A percentile compares a stretch with the other conserved stretches of the same genome.
phyloP scores from a whole-genome alignment of 2,113 vertebrate genomes.

The Ancistrus triradiatus region DNA sequence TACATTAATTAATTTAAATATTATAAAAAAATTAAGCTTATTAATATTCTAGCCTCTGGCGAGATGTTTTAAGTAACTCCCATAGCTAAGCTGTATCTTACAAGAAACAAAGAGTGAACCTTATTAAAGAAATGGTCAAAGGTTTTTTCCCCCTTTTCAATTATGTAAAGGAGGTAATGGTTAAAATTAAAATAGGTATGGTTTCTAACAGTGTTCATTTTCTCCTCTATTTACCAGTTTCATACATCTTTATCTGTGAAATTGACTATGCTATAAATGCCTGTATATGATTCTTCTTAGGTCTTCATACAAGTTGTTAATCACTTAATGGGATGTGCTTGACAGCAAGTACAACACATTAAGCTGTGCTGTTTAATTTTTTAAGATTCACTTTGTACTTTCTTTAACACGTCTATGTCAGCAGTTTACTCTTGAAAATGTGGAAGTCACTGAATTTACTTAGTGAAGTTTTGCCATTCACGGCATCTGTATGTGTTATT shows the following conservation, averaged over 20 bases:
- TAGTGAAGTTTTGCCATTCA: slow-evolving; percentile 15
- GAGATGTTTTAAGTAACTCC: too few relatives aligned
- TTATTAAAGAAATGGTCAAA: too few relatives aligned
- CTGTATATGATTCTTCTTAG: not conserved
- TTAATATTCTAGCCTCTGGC: too few relatives aligned
- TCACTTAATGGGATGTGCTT: not conserved
- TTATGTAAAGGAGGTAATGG: too few relatives aligned
- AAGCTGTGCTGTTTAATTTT: slow-evolving; percentile 7
- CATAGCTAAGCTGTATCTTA: too few relatives aligned
- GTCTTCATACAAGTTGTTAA: too few relatives aligned
- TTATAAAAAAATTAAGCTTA: too few relatives aligned
- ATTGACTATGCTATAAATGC: not conserved
- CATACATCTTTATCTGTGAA: not conserved
- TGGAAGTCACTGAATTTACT: slow-evolving; percentile 37
- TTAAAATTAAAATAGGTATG: too few relatives aligned
- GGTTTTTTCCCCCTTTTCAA: too few relatives aligned
- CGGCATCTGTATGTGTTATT: slow-evolving; percentile 1
- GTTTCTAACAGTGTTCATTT: too few relatives aligned
- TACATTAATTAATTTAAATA: too few relatives aligned
- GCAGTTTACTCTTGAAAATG: slow-evolving; percentile 26
- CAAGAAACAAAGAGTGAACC: too few relatives aligned
- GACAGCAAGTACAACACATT: not conserved
- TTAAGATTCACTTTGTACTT: slow-evolving; percentile 11
- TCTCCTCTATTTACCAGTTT: not conserved
- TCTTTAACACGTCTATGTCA: slow-evolving; percentile 4